These are phyloP conservation scores for Drosophila sordidula DNA, from an alignment of 2,888 invertebrate species.

Conservation along the genomic window DNA sequence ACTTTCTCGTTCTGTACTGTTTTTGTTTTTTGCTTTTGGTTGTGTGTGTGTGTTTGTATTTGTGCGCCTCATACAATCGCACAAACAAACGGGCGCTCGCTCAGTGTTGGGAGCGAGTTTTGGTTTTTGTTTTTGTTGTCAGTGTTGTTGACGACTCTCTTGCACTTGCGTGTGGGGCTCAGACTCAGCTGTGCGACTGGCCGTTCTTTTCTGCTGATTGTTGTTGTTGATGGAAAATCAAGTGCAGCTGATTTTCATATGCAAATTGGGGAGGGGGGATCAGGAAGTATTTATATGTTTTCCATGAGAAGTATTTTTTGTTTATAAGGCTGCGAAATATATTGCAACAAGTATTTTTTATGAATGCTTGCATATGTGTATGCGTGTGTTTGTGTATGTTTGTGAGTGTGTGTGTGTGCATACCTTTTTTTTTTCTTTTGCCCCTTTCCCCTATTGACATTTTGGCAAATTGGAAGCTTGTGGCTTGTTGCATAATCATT, in stretches of 20 bases:
- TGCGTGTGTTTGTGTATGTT: not conserved
- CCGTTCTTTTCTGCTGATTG: conserved; percentile 12
- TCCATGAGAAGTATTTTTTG: conserved; percentile 6
- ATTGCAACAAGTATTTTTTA: conserved; percentile 10
- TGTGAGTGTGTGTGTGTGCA: conserved; percentile 22
- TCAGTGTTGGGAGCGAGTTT: conserved; percentile 2
- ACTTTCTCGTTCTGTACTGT: conserved; percentile 4
- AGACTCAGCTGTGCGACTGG: conserved; percentile 56
- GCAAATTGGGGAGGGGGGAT: conserved; percentile 30
- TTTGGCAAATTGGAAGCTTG: conserved; percentile 40
- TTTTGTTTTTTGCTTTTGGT: conserved; percentile 34
- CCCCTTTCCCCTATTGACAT: conserved; percentile 43
- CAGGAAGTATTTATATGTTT: conserved; percentile 40
- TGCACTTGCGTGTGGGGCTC: conserved; percentile 59
- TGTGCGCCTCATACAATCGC: conserved; percentile 28
- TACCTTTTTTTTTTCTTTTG: conserved; percentile 29
- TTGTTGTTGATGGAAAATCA: conserved; percentile 40
- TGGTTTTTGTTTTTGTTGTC: conserved; percentile 32
- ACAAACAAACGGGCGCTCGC: conserved; percentile 29
- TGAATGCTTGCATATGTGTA: not conserved
- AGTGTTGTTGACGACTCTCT: conserved; percentile 32
- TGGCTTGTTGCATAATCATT: conserved; percentile 62
- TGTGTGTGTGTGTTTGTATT: conserved; percentile 25
- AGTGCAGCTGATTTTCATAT: conserved; percentile 60
- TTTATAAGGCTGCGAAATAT: conserved; percentile 5